Evolutionary conservation across 2,113 vertebrate genomes (phyloP), one percentile per base, ranked within the genome.

Genomic region (Labrus mixtus): DNA sequence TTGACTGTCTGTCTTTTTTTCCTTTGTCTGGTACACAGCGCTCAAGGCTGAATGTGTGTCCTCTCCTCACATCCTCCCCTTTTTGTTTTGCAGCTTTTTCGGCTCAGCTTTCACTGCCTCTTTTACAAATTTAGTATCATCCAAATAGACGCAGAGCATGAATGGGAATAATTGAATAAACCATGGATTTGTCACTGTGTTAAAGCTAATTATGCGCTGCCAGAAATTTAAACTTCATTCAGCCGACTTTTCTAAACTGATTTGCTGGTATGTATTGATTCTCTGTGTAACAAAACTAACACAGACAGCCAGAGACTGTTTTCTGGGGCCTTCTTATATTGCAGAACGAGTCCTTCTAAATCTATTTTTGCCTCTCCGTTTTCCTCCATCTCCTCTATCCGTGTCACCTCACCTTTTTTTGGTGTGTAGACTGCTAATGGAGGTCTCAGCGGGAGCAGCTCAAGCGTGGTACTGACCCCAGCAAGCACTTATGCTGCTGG

Each of bases 21-120:
- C 73, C 61, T 74, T 50, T 76, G 84, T 87, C 84, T 87, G 80
- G 80, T 62, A 83, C 71, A 67, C 48, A 36, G 73, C 10, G 60
- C 85, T 78, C n/a, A 59, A 15, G 68, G 78, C 69, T 61, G 63
- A 68, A 43, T 63, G 48, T 29, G 20, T 55, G 55, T 29, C 61
- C 61, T 43, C 19, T 57, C 36, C 19, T 78, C 57, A 59, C 45
- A 41, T 59, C 41, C 33, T 39, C 15, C 19, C 57, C 19, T 61
- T 20, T 41, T 50, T 54, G 37, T 25, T 17, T 39, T 50, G 33
- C 36, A 50, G 4, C 15, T 71, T 11, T 3, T 57, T 48, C 50
- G 4, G 15, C 36, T 68, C 55, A 57, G 17, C 12, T 65, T 33
- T 66, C 41, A 20, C 56, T 50, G 43, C 39, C 29, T 59, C 33